A percentile compares a stretch with the other conserved stretches of the same genome.
Conservation (phyloP, 1,140 invertebrate species). For the Eriosoma lanigerum region DNA sequence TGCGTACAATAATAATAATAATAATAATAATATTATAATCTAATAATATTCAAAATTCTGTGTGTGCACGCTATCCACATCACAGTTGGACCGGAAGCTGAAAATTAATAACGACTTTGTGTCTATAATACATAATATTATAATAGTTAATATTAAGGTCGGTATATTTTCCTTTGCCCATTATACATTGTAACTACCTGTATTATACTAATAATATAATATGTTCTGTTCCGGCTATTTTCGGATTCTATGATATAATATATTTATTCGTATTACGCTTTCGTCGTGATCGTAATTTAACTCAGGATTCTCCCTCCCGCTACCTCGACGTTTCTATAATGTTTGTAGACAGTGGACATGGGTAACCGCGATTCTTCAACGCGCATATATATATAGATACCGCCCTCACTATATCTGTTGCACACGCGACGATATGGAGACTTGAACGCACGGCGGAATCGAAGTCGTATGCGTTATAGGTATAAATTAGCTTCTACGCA, state of each 20-base stretch:
- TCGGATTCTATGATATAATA: neutral
- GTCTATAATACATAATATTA: constrained; percentile 34
- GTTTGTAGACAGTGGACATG: constrained; percentile 28
- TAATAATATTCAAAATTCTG: no score
- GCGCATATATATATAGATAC: no score
- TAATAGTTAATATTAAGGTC: no score
- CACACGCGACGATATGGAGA: neutral
- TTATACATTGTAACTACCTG: neutral
- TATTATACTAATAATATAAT: no score
- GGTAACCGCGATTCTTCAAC: constrained; percentile 7
- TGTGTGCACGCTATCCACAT: no score
- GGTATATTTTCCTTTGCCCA: no score
- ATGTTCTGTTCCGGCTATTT: neutral
- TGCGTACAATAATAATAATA: no score
- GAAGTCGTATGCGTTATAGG: no score
- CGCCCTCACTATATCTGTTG: neutral
- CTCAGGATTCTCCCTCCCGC: no score
- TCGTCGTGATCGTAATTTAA: constrained; percentile 35
- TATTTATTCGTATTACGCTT: constrained; percentile 6
- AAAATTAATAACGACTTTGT: constrained; percentile 21
- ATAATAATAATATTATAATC: no score
- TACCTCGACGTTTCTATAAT: neutral
- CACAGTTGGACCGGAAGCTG: constrained; percentile 28
- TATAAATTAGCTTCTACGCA: no score
- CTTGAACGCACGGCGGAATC: neutral